Conservation (phyloP, 2,888 invertebrate genomes). For the Xestia sexstrigata region DNA sequence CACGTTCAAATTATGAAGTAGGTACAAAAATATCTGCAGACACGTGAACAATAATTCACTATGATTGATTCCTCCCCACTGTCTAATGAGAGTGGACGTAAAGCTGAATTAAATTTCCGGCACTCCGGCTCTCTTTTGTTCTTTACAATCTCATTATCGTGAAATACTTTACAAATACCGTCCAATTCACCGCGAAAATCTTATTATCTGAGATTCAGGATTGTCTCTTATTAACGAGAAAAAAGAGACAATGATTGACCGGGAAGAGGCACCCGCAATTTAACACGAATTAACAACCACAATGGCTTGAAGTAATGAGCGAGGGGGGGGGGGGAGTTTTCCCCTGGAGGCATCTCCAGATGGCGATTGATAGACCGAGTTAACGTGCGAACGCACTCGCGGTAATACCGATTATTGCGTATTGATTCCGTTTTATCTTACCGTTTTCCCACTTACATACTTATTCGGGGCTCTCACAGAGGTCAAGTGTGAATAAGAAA, state of each 20-base stretch:
- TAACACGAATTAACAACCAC: conserved; percentile 66
- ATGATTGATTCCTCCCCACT: conserved; percentile 77
- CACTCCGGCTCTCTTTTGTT: conserved; percentile 81
- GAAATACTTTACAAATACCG: conserved; percentile 80
- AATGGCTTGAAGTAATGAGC: conserved; percentile 66
- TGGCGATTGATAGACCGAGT: conserved; percentile 67
- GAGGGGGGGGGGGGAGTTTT: conserved; percentile 51
- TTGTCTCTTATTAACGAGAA: conserved; percentile 73
- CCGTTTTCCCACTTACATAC: conserved; percentile 49
- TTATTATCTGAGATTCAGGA: conserved; percentile 76
- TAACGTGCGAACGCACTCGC: conserved; percentile 61
- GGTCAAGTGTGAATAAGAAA: conserved; percentile 59
- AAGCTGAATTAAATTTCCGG: conserved; percentile 80
- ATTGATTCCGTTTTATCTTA: conserved; percentile 61
- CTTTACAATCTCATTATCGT: conserved; percentile 83
- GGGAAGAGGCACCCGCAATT: conserved; percentile 60
- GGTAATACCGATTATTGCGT: conserved; percentile 60
- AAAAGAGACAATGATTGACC: conserved; percentile 71
- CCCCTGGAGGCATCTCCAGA: conserved; percentile 43
- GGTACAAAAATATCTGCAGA: not conserved
- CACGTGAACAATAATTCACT: conserved; percentile 33
- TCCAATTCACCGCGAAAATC: conserved; percentile 77
- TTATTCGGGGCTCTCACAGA: conserved; percentile 46
- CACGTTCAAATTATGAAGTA: not conserved
- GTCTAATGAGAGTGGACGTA: conserved; percentile 79